Evolutionary conservation across 2,888 invertebrate genomes (phyloP).

Genomic region (Acronicta psi): DNA sequence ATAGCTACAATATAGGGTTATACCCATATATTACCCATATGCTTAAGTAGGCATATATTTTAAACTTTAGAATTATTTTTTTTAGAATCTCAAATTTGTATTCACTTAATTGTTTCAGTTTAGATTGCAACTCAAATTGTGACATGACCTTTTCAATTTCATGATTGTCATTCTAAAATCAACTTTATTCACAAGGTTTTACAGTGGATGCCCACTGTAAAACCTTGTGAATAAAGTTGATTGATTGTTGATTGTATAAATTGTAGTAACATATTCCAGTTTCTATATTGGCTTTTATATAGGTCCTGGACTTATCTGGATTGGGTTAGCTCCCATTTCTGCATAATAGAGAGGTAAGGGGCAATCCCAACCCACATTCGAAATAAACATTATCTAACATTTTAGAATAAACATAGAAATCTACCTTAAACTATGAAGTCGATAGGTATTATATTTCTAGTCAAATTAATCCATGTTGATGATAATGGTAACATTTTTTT

Average conservation of each 20-base stretch:
- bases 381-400: neutral
- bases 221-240: neutral
- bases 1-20: no score
- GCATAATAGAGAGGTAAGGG: neutral
- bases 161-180: neutral
- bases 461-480: no score
- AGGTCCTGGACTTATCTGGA: slow-evolving; percentile 1
- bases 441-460: no score
- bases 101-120: neutral
- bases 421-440: no score
- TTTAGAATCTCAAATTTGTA: neutral
- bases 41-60: no score
- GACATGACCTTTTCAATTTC: neutral
- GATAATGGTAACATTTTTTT: no score
- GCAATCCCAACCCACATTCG: neutral
- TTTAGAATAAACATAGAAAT: no score
- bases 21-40: no score
- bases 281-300: neutral
- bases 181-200: neutral
- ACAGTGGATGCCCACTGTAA: no score
- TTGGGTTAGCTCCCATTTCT: neutral
- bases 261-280: neutral
- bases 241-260: no score
- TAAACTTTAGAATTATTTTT: no score
- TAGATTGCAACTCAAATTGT: neutral